phyloP scores from a whole-genome alignment of 2,888 invertebrate species.

The Diploptera punctata region DNA sequence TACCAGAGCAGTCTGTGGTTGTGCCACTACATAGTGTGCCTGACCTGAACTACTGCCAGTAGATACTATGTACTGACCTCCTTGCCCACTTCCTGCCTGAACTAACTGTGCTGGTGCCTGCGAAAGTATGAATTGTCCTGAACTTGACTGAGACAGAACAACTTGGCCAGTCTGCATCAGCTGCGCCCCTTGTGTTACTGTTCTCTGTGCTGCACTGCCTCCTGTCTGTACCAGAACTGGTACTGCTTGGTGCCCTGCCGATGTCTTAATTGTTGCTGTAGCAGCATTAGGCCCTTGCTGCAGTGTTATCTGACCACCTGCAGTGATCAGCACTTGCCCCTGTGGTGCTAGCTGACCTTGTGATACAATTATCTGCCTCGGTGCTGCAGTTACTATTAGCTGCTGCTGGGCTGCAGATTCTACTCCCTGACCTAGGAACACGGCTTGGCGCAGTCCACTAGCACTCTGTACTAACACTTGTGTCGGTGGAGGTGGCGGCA shows the following conservation, averaged over 20 bases:
- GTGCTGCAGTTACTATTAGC: conserved; percentile 54
- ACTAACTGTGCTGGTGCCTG: conserved; percentile 55
- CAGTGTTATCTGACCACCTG: conserved; percentile 51
- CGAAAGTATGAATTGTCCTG: conserved; percentile 48
- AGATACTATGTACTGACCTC: conserved; percentile 60
- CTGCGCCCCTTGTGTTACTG: conserved; percentile 19
- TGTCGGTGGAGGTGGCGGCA: conserved; percentile 31
- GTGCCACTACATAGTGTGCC: conserved; percentile 69
- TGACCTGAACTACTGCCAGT: conserved; percentile 60
- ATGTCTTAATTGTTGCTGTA: conserved; percentile 48
- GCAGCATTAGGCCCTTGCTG: conserved; percentile 42
- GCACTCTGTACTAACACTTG: conserved; percentile 26
- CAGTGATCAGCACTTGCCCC: conserved; percentile 50
- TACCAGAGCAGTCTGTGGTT: conserved; percentile 66
- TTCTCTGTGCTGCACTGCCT: conserved; percentile 19
- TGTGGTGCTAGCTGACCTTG: conserved; percentile 47
- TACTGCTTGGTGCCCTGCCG: conserved; percentile 46
- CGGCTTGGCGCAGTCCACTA: conserved; percentile 29
- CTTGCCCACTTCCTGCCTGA: conserved; percentile 51
- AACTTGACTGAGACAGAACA: conserved; percentile 52
- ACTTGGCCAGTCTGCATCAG: conserved; percentile 46
- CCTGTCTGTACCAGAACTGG: conserved; percentile 38
- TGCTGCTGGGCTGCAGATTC: conserved; percentile 51
- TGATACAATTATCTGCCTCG: conserved; percentile 62
- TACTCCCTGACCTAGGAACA: conserved; percentile 25